Base-by-base conservation (phyloP, 1,140 invertebrate genomes). In the Drosophila takahashii region DNA sequence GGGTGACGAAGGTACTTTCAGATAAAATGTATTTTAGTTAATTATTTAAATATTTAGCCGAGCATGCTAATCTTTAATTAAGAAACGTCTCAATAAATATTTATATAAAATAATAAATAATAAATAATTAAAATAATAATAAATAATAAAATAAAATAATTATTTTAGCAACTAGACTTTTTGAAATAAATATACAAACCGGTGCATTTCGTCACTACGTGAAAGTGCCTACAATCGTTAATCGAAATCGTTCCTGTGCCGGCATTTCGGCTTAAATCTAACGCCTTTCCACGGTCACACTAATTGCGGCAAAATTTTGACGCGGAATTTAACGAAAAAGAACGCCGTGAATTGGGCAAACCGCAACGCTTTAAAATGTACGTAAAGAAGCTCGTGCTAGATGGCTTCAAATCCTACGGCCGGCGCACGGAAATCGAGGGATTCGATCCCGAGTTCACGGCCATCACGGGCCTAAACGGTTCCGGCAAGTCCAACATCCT, bases 401-500 rank as follows among this genome's bases (percentile, higher is more conserved):
- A 99, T 87, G 99, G 99, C 62, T 99, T 99, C 91, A 99, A 99
- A 93, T 99, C 98, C 0, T 99, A 99, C 83, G 98, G 98, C 0
- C 96, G 96, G 76, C 93, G 97, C 81, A 98, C 98, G 0, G 97
- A 98, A 93, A 96, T 99, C n/a, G 95, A 95, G 70, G 97, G 96
- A 18, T 99, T 99, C 92, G 98, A 99, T 93, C 95, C 94, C 5
- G 95, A 97, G 92, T 99, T 99, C 91, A 99, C 99, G 91, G 99
- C 99, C 9, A 99, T 99, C 48, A 99, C 99, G 41, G 99, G 99
- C 10, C 93, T 99, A 7, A 99, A 99, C 93, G 99, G 99, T 4
- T 98, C 97, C 70, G 99, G 99, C n/a, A 99, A 99, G 93, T 99
- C 98, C 0, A 99, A 99, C 91, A 98, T 99, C 91, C 93, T 99